Evolutionary conservation across 2,888 invertebrate species (phyloP), one percentile per base, ranked within the genome.

Genomic region (Andrena marginata): DNA sequence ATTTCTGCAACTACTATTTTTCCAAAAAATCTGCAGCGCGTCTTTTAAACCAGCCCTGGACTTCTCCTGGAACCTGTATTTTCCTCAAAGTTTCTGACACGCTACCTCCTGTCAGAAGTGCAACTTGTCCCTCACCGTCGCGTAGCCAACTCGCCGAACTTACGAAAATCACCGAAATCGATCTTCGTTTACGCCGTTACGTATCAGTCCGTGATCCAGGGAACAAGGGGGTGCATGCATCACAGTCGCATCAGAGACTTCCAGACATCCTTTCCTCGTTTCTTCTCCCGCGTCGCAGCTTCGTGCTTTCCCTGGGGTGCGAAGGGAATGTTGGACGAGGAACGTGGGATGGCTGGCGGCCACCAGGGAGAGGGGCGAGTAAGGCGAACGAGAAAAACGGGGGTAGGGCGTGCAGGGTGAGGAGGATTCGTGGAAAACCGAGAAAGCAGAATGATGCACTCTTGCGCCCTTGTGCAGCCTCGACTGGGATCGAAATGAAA

Each of bases 361-460:
- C 13, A 59, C 13, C 42, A 69, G 42, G 33, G 51, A 64, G 26
- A 56, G 51, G 31, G 48, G 49, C 49, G 29, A 51, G 29, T 20
- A 16, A n/a, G 33, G 42, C 35, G 20, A 33, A 70, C 20, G 67
- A 68, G 75, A 75, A 63, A 75, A 74, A 51, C 26, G 64, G 62
- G 62, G 51, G 23, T 49, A 8, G 64, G 29, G 72, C 26, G 23
- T 6, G 33, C 29, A 49, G 60, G 64, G 76, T 23, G 74, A 65
- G 70, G 64, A 54, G 68, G 84, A 75, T 86, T 83, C 49, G 73
- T 75, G 84, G 23, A 85, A 83, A 83, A 80, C 80, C 83, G 86
- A 77, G 77, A 77, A 48, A 71, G 72, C 70, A 71, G 69, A 77
- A 80, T 33, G 77, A 75, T 70, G 80, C 80, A 83, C 79, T 72